Percentiles rank a stretch among this genome's conserved stretches.
These are phyloP conservation scores for Euclidia mi DNA, from an alignment of 2,888 invertebrate genomes.

Conservation along the genomic window DNA sequence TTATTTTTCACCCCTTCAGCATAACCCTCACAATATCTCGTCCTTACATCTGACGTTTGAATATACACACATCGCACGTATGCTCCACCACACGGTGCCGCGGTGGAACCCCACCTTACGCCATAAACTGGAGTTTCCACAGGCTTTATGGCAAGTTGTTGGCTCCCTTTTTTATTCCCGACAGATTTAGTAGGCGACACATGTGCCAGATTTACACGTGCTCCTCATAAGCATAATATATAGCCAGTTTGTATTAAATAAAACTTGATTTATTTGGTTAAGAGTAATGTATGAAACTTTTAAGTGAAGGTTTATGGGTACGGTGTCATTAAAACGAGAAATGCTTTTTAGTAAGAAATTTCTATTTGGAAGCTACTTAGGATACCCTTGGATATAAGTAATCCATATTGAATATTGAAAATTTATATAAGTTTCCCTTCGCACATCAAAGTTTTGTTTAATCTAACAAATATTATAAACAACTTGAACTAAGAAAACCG, in stretches of 20 bases:
- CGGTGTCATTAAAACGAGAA: too few relatives aligned
- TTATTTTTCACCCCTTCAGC: constrained; percentile 40
- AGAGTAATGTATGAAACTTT: constrained; percentile 47
- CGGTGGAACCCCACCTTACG: constrained; percentile 64
- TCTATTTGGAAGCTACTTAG: too few relatives aligned
- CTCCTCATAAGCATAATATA: constrained; percentile 58
- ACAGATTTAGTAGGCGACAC: constrained; percentile 71
- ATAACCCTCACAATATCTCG: constrained; percentile 45
- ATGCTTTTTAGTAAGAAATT: too few relatives aligned
- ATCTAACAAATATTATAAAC: too few relatives aligned
- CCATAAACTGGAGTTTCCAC: constrained; percentile 82
- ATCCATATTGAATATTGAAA: too few relatives aligned
- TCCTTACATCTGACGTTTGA: constrained; percentile 71
- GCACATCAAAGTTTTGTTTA: too few relatives aligned
- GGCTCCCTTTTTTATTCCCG: constrained; percentile 66
- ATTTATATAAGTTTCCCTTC: too few relatives aligned
- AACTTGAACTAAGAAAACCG: too few relatives aligned
- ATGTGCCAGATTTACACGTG: constrained; percentile 67
- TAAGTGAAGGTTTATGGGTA: too few relatives aligned
- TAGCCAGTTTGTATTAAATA: constrained; percentile 56
- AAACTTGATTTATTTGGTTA: constrained; percentile 46
- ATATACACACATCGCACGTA: constrained; percentile 59
- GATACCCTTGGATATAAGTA: too few relatives aligned
- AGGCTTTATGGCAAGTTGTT: constrained; percentile 76
- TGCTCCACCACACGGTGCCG: constrained; percentile 30